Conservation (phyloP, 30 jellyfish, hydroid and myxozoan species). For the Rhopilema esculentum region DNA sequence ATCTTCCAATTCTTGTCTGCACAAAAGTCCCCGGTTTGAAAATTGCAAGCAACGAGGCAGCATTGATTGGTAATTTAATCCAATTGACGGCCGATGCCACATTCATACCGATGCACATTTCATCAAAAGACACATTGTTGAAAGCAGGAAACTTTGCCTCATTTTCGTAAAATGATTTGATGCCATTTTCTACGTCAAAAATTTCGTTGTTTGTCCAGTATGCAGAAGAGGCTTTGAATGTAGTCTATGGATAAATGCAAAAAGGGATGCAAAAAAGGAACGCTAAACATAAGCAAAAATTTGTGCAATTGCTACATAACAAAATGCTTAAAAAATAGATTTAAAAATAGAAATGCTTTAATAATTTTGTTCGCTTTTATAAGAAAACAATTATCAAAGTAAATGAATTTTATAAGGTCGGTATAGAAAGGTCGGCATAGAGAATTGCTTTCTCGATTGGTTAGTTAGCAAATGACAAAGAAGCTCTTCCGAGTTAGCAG, state of each 20-base stretch:
- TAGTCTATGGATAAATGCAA: constrained; percentile 27
- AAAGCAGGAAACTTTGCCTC: constrained; percentile 72
- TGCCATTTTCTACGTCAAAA: constrained; percentile 31
- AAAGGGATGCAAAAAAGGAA: too few relatives aligned
- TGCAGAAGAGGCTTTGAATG: constrained; percentile 20
- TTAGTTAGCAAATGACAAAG: too few relatives aligned
- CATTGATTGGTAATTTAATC: constrained; percentile 11
- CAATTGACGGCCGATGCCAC: not conserved
- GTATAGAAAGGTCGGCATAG: too few relatives aligned
- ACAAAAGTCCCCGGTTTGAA: constrained; percentile 21
- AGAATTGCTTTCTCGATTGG: too few relatives aligned
- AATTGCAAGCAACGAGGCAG: constrained; percentile 26
- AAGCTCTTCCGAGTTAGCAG: too few relatives aligned
- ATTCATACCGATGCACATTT: constrained; percentile 54
- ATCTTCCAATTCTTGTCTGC: constrained; percentile 24
- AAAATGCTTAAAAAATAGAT: too few relatives aligned
- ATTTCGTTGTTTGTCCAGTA: constrained; percentile 35
- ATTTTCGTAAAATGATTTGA: constrained; percentile 15
- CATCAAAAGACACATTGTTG: constrained; percentile 7
- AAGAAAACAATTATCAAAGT: too few relatives aligned
- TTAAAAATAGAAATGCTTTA: too few relatives aligned
- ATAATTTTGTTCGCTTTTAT: too few relatives aligned
- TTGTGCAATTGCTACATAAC: too few relatives aligned
- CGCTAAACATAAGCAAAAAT: too few relatives aligned
- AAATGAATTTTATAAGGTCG: too few relatives aligned